A percentile compares a stretch with the other conserved stretches of the same genome.
Conservation (phyloP, 2,797 vertebrate genomes). For the Artibeus jamaicensis region DNA sequence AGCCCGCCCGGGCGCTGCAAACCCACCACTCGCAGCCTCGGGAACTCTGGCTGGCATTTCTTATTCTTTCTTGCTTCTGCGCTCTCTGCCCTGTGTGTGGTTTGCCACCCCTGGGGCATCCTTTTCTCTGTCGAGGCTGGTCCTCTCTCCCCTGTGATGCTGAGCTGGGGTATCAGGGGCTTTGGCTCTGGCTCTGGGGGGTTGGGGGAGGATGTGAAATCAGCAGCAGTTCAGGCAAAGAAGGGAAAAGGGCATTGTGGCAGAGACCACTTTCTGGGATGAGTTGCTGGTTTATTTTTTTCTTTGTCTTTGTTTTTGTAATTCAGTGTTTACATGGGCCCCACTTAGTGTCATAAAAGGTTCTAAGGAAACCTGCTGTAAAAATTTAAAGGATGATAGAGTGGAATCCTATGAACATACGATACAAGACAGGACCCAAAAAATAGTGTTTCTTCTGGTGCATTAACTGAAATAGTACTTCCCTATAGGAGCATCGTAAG, state of each 20-base stretch:
- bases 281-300: neutral
- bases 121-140: neutral
- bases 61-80: neutral
- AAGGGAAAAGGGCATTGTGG: neutral
- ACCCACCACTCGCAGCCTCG: fast-evolving
- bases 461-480: neutral
- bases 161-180: neutral
- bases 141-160: neutral
- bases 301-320: neutral
- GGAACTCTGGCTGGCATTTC: neutral
- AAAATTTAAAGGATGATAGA: neutral
- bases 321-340: neutral
- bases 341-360: neutral
- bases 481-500: neutral
- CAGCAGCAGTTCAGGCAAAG: neutral
- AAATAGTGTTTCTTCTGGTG: neutral
- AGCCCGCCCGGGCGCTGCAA: neutral
- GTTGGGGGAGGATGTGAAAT: neutral
- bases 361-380: neutral
- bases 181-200: neutral
- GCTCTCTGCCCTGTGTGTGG: neutral
- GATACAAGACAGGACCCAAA: neutral
- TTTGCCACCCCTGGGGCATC: fast-evolving
- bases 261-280: neutral
- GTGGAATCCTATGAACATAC: neutral